These are phyloP conservation scores for Nemapogon koenigi DNA, from an alignment of 2,888 invertebrate species.

Conservation along the genomic window DNA sequence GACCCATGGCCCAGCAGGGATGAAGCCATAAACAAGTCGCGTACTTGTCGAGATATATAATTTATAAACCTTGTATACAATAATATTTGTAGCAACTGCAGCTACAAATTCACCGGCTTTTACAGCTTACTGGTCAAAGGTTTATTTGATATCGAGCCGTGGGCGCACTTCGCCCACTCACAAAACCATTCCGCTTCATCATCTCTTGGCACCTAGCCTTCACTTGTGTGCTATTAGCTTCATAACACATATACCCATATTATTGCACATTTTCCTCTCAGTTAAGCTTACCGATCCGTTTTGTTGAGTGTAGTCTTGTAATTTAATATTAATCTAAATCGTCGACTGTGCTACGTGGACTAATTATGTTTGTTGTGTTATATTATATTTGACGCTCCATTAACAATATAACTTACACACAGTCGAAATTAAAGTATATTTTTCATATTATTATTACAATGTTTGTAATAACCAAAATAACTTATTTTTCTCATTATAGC, in stretches of 20 bases:
- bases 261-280: conserved; percentile 10
- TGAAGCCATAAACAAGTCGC: conserved; percentile 32
- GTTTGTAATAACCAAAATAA: too few species aligned
- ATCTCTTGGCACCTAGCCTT: conserved; percentile 33
- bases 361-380: too few species aligned
- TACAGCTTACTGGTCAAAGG: conserved; percentile 37
- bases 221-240: conserved; percentile 35
- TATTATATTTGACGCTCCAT: too few species aligned
- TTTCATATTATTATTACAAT: too few species aligned
- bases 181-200: conserved; percentile 34
- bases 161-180: conserved; percentile 48
- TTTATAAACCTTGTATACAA: conserved; percentile 28
- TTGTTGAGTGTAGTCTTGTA: too few species aligned
- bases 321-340: too few species aligned
- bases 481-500: too few species aligned
- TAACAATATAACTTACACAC: too few species aligned
- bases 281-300: background rate
- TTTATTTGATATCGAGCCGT: conserved; percentile 55
- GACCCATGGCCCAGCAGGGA: conserved; percentile 65
- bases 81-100: conserved; percentile 26
- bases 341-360: too few species aligned
- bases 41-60: conserved; percentile 34
- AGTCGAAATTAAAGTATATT: too few species aligned
- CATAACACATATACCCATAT: conserved; percentile 41
- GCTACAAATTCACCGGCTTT: conserved; percentile 34